These are phyloP conservation scores for Brachypalpus laphriformis DNA, from an alignment of 2,888 invertebrate species.

Conservation along the genomic window DNA sequence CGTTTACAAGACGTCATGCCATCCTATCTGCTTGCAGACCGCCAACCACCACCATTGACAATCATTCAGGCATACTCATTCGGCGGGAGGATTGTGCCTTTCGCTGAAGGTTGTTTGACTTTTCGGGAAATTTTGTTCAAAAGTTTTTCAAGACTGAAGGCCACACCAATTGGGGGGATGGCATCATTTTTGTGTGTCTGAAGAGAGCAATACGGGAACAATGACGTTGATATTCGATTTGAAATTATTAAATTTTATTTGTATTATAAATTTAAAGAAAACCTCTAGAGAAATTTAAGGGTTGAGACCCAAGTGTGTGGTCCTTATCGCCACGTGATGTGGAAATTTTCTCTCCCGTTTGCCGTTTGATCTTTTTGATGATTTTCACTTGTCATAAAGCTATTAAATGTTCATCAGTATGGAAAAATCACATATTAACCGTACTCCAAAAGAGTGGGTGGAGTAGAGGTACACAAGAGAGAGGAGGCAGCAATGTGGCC, in stretches of 20 bases:
- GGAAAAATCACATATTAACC: conserved; percentile 73
- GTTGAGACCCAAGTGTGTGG: conserved; percentile 53
- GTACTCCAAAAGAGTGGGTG: conserved; percentile 20
- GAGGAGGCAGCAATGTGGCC: conserved; percentile 11
- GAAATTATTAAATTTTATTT: neutral
- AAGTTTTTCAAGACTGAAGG: neutral
- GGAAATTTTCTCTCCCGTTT: conserved; percentile 55
- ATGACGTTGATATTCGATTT: conserved; percentile 10
- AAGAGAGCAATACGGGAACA: neutral
- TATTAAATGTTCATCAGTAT: conserved; percentile 74
- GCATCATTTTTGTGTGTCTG: neutral
- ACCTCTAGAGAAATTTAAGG: neutral
- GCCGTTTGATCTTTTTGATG: conserved; percentile 73
- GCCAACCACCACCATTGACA: conserved; percentile 12
- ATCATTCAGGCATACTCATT: conserved; percentile 11
- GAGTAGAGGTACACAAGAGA: neutral
- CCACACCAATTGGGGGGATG: neutral
- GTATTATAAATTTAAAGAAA: neutral
- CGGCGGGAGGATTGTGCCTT: conserved; percentile 13
- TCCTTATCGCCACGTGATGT: conserved; percentile 70
- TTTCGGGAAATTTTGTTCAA: conserved; percentile 24
- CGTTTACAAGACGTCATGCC: conserved; percentile 39
- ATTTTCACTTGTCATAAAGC: conserved; percentile 74
- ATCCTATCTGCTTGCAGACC: conserved; percentile 9
- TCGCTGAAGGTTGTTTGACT: conserved; percentile 16